Conservation (phyloP, 1,140 invertebrate genomes). For the Drosophila persimilis region DNA sequence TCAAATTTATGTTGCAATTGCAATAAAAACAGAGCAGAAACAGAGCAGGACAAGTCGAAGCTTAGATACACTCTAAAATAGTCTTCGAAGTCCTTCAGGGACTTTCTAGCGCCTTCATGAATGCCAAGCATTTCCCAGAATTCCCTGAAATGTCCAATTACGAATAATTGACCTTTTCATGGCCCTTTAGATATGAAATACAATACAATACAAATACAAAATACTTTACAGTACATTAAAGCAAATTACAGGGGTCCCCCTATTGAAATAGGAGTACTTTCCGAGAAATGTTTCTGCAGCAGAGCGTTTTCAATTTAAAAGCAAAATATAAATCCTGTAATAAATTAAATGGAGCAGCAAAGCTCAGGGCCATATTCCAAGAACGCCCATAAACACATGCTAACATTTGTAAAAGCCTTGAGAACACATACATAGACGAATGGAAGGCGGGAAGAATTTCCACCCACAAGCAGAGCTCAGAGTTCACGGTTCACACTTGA, state of each 20-base stretch:
- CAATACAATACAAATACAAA: neutral
- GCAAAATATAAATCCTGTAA: slow-evolving; percentile 20
- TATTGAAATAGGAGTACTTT: neutral
- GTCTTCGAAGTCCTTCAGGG: neutral
- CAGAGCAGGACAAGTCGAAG: neutral
- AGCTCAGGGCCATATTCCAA: neutral
- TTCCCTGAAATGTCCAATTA: no score
- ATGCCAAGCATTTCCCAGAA: no score
- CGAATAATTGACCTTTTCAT: no score
- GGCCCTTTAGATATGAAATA: no score
- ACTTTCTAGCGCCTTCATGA: neutral
- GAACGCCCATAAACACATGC: slow-evolving; percentile 14
- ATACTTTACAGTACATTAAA: neutral
- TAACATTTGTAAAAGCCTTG: neutral
- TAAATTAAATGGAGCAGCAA: slow-evolving; percentile 42
- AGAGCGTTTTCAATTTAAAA: slow-evolving; percentile 5
- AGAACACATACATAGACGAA: no score
- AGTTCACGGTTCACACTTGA: neutral
- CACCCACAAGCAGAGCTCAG: no score
- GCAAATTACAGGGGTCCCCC: neutral
- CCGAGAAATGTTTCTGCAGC: neutral
- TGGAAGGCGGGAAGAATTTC: no score
- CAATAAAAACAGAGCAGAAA: slow-evolving; percentile 40
- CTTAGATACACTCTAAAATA: neutral
- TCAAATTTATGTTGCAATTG: slow-evolving; percentile 58